Base-by-base conservation (phyloP, 2,888 invertebrate genomes). In the Callyntrura guangdongensis region DNA sequence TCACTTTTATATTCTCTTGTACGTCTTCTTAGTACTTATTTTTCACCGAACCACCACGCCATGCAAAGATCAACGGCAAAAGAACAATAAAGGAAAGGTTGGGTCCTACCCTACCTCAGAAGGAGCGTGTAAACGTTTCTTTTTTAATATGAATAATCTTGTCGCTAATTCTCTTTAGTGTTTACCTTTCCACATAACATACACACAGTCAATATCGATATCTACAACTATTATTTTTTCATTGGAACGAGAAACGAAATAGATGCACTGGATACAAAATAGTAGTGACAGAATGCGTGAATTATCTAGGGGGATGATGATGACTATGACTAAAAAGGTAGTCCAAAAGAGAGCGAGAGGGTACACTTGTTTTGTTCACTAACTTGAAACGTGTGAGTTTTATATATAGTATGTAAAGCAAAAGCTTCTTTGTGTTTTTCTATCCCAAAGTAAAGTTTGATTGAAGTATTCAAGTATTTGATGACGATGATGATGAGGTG, bases 61-160 rank as follows among this genome's bases (percentile, higher is more conserved):
- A 67, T 67, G 27, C 67, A 67, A 67, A 25, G 36, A 67, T 27
- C 67, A 67, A 67, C 27, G 14, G 17, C 8, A 67, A 67, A 67
- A 27, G 27, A 67, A 67, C 67, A 17, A 59, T 14, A n/a, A 17
- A 53, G 47, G 11, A 47, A 47, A 5, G 11, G 47, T 47, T 14
- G 11, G 9, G 53, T 5, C 5, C 12, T 53, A 4, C n/a, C 1
- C 36, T 36, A 36, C 6, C n/a, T 59, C n/a, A 17, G n/a, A 59
- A 59, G 1, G 14, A 59, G 67, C 1, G 2, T 59, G 22, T 25
- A 12, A 9, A 2, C 0, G 22, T 22, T 25, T 67, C 27, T 67
- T 27, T 53, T 5, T 27, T 27, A 36, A 36, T 67, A 67, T 67
- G 27, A 67, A 67, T 67, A 9, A 22, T 67, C 27, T 27, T 67